These are phyloP conservation scores for Ernsta delagoae DNA, from an alignment of 2,888 invertebrate genomes.

Conservation along the genomic window DNA sequence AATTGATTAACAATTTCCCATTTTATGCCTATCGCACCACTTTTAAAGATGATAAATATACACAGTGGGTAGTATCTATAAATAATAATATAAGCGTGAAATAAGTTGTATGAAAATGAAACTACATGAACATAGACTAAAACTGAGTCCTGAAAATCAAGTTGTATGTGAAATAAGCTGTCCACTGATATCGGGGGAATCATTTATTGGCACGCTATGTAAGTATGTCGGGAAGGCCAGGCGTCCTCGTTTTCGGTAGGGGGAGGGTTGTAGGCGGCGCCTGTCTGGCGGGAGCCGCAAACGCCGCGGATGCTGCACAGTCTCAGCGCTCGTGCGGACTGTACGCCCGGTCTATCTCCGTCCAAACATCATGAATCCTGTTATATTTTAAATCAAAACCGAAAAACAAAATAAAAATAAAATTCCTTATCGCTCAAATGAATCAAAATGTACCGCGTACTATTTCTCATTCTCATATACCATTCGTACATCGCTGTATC, in stretches of 20 bases:
- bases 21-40: neutral
- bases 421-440: neutral
- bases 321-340: conserved; percentile 2
- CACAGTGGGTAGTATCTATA: too few species aligned
- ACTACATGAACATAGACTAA: neutral
- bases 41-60: neutral
- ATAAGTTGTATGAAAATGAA: neutral
- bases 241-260: conserved; percentile 40
- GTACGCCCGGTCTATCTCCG: neutral
- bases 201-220: conserved; percentile 24
- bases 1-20: conserved; percentile 1
- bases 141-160: too few species aligned
- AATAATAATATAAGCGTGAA: neutral
- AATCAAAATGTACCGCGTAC: conserved; percentile 32
- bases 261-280: conserved; percentile 44
- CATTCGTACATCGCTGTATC: conserved; percentile 16
- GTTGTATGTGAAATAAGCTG: neutral
- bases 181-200: neutral
- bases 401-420: neutral
- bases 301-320: conserved; percentile 19
- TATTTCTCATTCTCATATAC: conserved; percentile 31
- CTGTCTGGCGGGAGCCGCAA: conserved; percentile 46
- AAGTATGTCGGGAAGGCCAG: conserved; percentile 37
- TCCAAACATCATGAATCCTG: conserved; percentile 13
- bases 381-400: neutral